A percentile compares a stretch with the other conserved stretches of the same genome.
Conservation (phyloP, 2,797 vertebrate genomes). For the Benthosema pterotum region DNA sequence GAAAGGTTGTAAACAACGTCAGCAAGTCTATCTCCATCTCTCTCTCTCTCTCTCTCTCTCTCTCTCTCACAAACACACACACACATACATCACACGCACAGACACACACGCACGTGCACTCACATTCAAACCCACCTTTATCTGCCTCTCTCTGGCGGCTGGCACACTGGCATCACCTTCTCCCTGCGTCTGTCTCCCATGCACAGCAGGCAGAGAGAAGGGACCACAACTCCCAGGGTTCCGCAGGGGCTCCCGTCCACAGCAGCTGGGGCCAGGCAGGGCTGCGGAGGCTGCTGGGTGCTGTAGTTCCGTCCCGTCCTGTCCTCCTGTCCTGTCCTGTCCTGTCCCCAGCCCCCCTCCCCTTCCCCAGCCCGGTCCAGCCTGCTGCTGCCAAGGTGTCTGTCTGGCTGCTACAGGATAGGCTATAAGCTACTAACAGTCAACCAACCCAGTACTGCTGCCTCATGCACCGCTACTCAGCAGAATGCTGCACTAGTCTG, state of each 20-base stretch:
- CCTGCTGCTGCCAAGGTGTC: slow-evolving; percentile 6
- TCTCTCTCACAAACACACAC: slow-evolving; percentile 2
- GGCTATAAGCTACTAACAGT: slow-evolving; percentile 25
- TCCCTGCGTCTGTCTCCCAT: slow-evolving; percentile 23
- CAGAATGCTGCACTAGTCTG: slow-evolving; percentile 41
- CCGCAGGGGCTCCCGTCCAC: slow-evolving; percentile 11
- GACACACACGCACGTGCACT: neutral
- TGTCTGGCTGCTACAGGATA: slow-evolving; percentile 19
- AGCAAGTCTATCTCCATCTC: neutral
- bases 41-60: too few species aligned
- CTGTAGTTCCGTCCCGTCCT: slow-evolving; percentile 42
- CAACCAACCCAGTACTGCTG: slow-evolving; percentile 28
- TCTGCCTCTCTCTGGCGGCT: slow-evolving; percentile 18
- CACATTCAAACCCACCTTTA: slow-evolving; percentile 46
- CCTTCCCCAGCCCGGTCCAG: neutral
- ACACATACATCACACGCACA: neutral
- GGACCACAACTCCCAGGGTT: slow-evolving; percentile 55
- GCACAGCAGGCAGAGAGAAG: neutral
- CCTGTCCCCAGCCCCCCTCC: too few species aligned
- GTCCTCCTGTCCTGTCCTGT: too few species aligned
- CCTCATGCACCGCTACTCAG: slow-evolving; percentile 60
- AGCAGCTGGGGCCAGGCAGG: neutral
- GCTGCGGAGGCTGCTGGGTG: slow-evolving; percentile 30
- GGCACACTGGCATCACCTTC: slow-evolving; percentile 32
- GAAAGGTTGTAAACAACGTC: neutral